Percentiles rank a stretch among this genome's conserved stretches.
Evolutionary conservation across 2,113 vertebrate species (phyloP).

Genomic region (Corythaeola cristata): DNA sequence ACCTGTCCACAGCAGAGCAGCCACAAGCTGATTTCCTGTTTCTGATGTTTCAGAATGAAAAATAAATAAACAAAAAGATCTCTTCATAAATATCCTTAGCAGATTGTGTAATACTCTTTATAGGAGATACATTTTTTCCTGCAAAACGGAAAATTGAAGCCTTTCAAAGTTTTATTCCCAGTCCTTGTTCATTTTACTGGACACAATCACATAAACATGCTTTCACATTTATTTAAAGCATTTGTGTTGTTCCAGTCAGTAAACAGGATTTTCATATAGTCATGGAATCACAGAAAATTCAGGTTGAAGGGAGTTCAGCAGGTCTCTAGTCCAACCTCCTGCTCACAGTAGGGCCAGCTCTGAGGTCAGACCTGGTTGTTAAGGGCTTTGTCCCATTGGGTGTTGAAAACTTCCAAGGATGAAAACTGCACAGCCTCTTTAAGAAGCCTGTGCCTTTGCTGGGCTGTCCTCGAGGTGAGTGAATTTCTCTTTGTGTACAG

Average conservation of each 20-base stretch:
- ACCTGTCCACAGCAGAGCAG: background rate
- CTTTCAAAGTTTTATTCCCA: background rate
- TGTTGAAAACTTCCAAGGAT: background rate
- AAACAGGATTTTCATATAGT: background rate
- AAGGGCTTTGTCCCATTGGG: background rate
- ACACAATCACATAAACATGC: background rate
- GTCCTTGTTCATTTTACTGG: background rate
- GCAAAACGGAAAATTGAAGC: background rate
- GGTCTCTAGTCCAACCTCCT: background rate
- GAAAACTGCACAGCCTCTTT: background rate
- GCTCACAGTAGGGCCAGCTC: background rate
- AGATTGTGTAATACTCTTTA: background rate
- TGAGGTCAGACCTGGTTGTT: background rate
- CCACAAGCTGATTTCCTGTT: background rate
- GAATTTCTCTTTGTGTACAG: background rate
- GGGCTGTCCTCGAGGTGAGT: background rate
- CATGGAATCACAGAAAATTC: background rate
- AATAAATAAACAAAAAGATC: background rate
- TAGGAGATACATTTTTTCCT: background rate
- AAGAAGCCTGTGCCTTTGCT: background rate
- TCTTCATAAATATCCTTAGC: background rate
- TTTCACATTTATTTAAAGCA: background rate
- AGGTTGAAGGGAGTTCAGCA: background rate
- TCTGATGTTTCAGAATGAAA: background rate
- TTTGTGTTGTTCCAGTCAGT: background rate